A percentile compares a stretch with the other conserved stretches of the same genome.
These are phyloP conservation scores for Sminthurinus aureus DNA, from an alignment of 2,888 invertebrate species.

Conservation along the genomic window DNA sequence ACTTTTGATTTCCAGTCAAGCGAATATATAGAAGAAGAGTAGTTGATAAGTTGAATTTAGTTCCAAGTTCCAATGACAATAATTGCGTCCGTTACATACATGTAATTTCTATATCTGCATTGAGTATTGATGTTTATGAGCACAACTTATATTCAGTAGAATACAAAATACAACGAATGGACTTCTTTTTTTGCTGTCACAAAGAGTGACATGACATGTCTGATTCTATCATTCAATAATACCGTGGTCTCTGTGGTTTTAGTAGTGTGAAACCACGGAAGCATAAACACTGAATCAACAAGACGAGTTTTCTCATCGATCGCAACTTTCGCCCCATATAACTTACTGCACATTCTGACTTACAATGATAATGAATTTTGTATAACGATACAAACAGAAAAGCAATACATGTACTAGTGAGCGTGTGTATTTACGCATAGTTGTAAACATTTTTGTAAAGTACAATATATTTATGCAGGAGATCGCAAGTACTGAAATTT, in stretches of 20 bases:
- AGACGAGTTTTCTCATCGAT: not conserved
- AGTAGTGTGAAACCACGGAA: not conserved
- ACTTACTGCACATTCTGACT: not conserved
- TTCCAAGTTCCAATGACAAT: not conserved
- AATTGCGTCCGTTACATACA: not conserved
- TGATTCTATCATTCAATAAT: not conserved
- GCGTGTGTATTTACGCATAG: no score
- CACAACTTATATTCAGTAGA: no score
- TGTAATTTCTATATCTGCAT: not conserved
- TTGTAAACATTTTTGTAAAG: no score
- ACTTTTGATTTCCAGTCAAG: conserved; percentile 19
- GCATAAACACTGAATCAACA: not conserved
- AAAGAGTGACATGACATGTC: not conserved
- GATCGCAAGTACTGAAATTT: no score
- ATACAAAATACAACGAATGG: no score
- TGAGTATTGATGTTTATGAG: not conserved
- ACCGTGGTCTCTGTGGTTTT: not conserved
- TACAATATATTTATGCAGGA: no score
- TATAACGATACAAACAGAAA: no score
- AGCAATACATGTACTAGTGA: no score
- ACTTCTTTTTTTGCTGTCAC: not conserved
- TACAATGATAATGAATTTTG: not conserved
- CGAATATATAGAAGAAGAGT: conserved; percentile 14
- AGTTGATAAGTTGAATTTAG: conserved; percentile 5
- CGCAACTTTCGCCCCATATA: not conserved